phyloP scores from a whole-genome alignment of 2,888 invertebrate species.

The Orthosia gothica region DNA sequence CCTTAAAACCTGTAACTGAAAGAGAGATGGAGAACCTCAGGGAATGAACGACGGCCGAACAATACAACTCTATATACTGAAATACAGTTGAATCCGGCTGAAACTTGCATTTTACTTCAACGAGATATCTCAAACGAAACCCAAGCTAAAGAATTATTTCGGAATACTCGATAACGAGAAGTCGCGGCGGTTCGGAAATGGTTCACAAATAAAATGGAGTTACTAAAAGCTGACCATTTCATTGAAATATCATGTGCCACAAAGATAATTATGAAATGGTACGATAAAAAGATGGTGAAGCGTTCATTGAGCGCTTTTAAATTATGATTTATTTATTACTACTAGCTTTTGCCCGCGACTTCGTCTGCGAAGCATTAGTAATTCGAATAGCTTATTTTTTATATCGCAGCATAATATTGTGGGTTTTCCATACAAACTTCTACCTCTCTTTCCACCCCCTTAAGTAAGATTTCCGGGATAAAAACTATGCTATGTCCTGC shows the following conservation, averaged over 20 bases:
- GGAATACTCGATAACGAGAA: slow-evolving; percentile 60
- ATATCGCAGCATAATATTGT: too few relatives aligned
- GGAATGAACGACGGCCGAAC: slow-evolving; percentile 33
- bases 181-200: slow-evolving; percentile 37
- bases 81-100: slow-evolving; percentile 42
- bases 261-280: background rate
- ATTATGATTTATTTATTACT: too few relatives aligned
- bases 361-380: too few relatives aligned
- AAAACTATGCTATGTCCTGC: too few relatives aligned
- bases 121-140: slow-evolving; percentile 58
- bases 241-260: slow-evolving; percentile 18
- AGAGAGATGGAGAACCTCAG: background rate
- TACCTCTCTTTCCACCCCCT: too few relatives aligned
- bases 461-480: too few relatives aligned
- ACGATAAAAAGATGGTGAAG: background rate
- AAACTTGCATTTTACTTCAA: slow-evolving; percentile 56
- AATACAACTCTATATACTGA: slow-evolving; percentile 42
- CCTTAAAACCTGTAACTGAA: background rate
- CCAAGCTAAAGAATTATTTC: slow-evolving; percentile 62
- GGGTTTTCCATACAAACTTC: too few relatives aligned
- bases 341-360: too few relatives aligned
- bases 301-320: background rate
- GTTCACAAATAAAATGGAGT: too few relatives aligned
- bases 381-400: too few relatives aligned
- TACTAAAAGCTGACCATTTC: slow-evolving; percentile 34